A percentile compares a stretch with the other conserved stretches of the same genome.
Evolutionary conservation across 2,888 invertebrate species (phyloP).

Genomic region (Exocentrus adspersus): DNA sequence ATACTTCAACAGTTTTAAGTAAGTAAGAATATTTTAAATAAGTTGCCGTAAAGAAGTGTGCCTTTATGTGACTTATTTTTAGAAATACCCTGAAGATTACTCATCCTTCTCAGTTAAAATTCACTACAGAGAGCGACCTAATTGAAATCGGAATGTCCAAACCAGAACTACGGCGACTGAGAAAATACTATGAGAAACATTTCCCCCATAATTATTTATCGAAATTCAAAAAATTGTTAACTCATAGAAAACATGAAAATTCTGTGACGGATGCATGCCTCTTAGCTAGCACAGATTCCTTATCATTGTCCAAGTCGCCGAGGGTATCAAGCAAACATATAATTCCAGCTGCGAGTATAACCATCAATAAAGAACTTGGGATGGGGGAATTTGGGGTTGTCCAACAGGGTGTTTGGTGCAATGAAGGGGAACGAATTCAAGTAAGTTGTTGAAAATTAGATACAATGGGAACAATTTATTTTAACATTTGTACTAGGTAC

Average conservation of each 20-base stretch:
- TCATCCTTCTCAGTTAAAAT: conserved; percentile 90
- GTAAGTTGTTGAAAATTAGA: conserved; percentile 35
- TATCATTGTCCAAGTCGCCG: conserved; percentile 62
- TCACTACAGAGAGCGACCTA: conserved; percentile 93
- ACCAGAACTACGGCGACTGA: conserved; percentile 93
- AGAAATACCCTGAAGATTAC: conserved; percentile 90
- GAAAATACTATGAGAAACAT: conserved; percentile 93
- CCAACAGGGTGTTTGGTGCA: conserved; percentile 97
- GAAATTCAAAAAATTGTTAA: conserved; percentile 87
- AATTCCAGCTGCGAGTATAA: conserved; percentile 84
- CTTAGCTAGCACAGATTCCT: conserved; percentile 54
- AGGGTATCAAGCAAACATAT: conserved; percentile 88
- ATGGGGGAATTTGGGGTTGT: conserved; percentile 98
- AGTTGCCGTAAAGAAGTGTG: conserved; percentile 2
- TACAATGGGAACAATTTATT: too few species aligned
- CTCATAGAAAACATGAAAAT: conserved; percentile 69
- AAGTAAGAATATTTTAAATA: conserved; percentile 55
- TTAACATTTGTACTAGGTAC: too few species aligned
- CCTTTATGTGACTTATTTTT: conserved; percentile 55
- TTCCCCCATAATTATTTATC: conserved; percentile 93
- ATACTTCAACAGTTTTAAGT: conserved; percentile 84
- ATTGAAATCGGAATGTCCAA: conserved; percentile 91
- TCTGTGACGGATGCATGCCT: conserved; percentile 50
- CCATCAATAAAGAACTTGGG: conserved; percentile 93
- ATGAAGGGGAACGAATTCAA: conserved; percentile 87